These are phyloP conservation scores for Gasterosteus aculeatus DNA, from an alignment of 2,113 vertebrate genomes.

Conservation along the genomic window DNA sequence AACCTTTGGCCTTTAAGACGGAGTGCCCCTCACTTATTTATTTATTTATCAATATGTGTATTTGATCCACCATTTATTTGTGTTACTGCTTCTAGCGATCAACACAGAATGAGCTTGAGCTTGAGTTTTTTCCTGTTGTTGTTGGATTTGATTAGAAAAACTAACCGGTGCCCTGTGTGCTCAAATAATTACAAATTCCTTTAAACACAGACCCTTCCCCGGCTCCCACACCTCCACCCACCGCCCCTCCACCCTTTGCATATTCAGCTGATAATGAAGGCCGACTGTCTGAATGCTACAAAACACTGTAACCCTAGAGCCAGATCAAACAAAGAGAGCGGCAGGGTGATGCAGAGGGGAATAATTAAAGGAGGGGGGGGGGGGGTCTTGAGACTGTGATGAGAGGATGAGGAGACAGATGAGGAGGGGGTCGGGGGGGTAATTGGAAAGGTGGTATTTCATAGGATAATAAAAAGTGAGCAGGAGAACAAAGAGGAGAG, in stretches of 20 bases:
- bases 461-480: conserved; percentile 21
- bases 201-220: neutral
- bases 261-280: conserved; percentile 51
- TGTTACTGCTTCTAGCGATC: neutral
- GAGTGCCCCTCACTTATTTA: conserved; percentile 1
- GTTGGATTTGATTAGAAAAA: neutral
- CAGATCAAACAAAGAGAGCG: conserved; percentile 29
- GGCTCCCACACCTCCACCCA: neutral
- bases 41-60: neutral
- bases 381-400: neutral
- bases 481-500: conserved; percentile 39
- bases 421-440: neutral
- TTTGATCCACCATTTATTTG: neutral
- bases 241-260: conserved; percentile 7
- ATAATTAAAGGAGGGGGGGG: conserved; percentile 10
- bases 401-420: conserved; percentile 9
- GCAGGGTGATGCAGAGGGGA: conserved; percentile 9
- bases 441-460: conserved; percentile 20
- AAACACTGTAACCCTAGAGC: conserved; percentile 11
- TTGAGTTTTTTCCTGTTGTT: neutral
- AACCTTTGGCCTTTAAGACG: neutral
- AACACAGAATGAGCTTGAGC: neutral
- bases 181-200: neutral
- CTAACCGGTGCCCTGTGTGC: neutral
- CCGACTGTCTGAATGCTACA: conserved; percentile 22